Evolutionary conservation across 2,888 invertebrate genomes (phyloP).

Genomic region (Drosophila algonquin): DNA sequence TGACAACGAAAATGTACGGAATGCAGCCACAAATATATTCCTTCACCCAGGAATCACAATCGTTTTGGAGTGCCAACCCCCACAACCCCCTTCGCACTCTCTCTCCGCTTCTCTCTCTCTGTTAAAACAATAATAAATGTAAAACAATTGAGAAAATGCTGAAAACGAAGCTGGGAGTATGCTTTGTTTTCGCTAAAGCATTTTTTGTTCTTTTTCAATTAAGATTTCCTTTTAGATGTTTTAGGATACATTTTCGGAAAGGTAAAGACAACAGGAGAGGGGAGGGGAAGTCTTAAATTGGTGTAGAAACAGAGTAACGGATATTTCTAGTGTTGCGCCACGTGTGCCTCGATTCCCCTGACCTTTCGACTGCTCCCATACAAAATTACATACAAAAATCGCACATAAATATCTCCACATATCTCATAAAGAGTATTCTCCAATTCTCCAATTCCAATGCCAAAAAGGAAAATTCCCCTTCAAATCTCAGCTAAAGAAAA

Average conservation of each 20-base stretch:
- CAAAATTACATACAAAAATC: not conserved
- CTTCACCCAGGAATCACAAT: not conserved
- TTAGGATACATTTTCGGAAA: not conserved
- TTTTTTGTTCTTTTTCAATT: constrained; percentile 12
- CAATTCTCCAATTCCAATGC: not conserved
- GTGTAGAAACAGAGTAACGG: too few relatives aligned
- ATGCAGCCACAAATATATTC: constrained; percentile 28
- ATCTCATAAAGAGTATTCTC: not conserved
- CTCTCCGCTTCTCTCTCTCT: not conserved
- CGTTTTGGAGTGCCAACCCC: too few relatives aligned
- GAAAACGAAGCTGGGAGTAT: not conserved
- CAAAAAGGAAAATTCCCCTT: not conserved
- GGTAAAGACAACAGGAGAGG: not conserved
- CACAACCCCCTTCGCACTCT: not conserved
- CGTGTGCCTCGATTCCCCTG: not conserved
- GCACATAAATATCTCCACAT: too few relatives aligned
- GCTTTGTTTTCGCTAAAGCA: constrained; percentile 16
- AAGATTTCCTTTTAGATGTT: not conserved
- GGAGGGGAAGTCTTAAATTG: not conserved
- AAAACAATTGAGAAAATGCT: constrained; percentile 15
- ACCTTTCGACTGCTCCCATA: too few relatives aligned
- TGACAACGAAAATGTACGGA: constrained; percentile 33
- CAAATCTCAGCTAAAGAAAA: not conserved
- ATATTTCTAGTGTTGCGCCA: not conserved
- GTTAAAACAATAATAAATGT: constrained; percentile 30